phyloP scores from a whole-genome alignment of 2,797 vertebrate genomes.

The Myoxocephalus aenaeus region DNA sequence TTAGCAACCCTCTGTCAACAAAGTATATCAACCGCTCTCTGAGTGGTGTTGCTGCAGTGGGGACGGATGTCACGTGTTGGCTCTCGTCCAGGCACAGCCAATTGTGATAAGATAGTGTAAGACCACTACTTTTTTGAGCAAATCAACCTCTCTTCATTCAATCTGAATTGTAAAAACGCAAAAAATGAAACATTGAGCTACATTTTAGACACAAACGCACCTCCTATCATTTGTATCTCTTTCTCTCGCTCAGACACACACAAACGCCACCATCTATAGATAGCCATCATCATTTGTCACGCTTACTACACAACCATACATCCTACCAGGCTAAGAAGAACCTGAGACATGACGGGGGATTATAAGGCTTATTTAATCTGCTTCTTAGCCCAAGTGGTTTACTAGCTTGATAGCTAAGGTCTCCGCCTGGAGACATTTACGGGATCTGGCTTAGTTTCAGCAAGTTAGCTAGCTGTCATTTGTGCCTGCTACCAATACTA shows the following conservation, averaged over 20 bases:
- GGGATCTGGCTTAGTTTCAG: slow-evolving; percentile 16
- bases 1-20: slow-evolving; percentile 8
- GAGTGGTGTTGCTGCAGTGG: slow-evolving; percentile 22
- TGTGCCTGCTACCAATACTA: neutral
- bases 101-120: slow-evolving; percentile 64
- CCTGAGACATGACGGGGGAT: slow-evolving; percentile 61
- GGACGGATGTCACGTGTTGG: slow-evolving; percentile 57
- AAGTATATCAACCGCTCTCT: slow-evolving; percentile 19
- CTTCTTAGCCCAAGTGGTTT: slow-evolving; percentile 42
- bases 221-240: neutral
- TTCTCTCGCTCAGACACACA: neutral
- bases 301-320: slow-evolving; percentile 26
- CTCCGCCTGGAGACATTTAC: slow-evolving; percentile 7
- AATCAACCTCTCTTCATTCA: slow-evolving; percentile 1
- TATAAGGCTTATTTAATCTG: slow-evolving; percentile 63
- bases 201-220: neutral
- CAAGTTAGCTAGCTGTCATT: neutral
- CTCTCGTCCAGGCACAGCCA: slow-evolving; percentile 31
- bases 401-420: slow-evolving; percentile 12
- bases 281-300: slow-evolving; percentile 24
- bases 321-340: slow-evolving; percentile 39
- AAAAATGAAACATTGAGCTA: neutral
- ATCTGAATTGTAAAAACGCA: slow-evolving; percentile 4
- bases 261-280: slow-evolving; percentile 22
- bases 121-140: slow-evolving; percentile 21